phyloP scores from a whole-genome alignment of 1,140 invertebrate genomes.

The Helicoverpa zea region DNA sequence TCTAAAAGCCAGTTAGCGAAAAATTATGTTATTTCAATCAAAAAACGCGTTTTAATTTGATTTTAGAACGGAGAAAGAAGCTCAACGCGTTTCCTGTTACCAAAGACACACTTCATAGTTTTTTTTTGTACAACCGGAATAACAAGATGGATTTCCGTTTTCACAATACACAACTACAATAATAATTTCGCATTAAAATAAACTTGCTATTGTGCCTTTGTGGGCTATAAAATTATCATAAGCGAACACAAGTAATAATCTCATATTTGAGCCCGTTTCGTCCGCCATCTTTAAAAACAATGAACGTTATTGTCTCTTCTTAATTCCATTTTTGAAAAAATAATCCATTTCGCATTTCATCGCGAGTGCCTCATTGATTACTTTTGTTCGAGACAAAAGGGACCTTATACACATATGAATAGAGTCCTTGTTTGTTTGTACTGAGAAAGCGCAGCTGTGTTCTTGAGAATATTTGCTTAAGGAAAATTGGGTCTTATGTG shows the following conservation, averaged over 20 bases:
- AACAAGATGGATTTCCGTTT: conserved; percentile 64
- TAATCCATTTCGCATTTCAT: conserved; percentile 86
- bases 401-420: conserved; percentile 54
- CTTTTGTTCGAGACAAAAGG: conserved; percentile 51
- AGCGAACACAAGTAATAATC: conserved; percentile 74
- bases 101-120: conserved; percentile 57
- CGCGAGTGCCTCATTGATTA: conserved; percentile 75
- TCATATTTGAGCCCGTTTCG: conserved; percentile 77
- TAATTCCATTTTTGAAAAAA: conserved; percentile 87
- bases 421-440: conserved; percentile 57
- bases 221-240: conserved; percentile 76
- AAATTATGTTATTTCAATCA: conserved; percentile 40
- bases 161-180: conserved; percentile 45
- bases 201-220: conserved; percentile 57
- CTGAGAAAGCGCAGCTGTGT: conserved; percentile 67
- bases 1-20: conserved; percentile 6
- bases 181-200: conserved; percentile 63
- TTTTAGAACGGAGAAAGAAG: conserved; percentile 44
- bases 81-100: conserved; percentile 60
- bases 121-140: conserved; percentile 59
- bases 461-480: conserved; percentile 66
- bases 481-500: conserved; percentile 68
- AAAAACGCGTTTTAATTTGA: conserved; percentile 48
- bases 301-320: conserved; percentile 85
- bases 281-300: conserved; percentile 85